A percentile compares a stretch with the other conserved stretches of the same genome.
These are phyloP conservation scores for Chymomyza procnemis DNA, from an alignment of 2,888 invertebrate species.

Conservation along the genomic window DNA sequence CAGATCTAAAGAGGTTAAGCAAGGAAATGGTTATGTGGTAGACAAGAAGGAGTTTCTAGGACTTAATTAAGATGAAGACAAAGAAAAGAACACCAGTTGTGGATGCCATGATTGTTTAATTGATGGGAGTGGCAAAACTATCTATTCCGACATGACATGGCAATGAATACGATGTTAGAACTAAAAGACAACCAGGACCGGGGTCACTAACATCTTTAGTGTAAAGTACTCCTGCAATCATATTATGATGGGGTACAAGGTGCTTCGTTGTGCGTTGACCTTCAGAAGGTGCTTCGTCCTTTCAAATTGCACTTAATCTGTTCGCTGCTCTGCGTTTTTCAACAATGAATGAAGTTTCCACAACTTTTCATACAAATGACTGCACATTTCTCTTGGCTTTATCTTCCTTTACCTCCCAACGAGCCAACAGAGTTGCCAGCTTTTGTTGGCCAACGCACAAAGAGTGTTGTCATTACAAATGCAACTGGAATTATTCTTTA, in stretches of 20 bases:
- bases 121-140: too few relatives aligned
- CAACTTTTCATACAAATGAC: conserved; percentile 24
- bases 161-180: too few relatives aligned
- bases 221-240: background rate
- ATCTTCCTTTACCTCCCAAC: background rate
- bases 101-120: too few relatives aligned
- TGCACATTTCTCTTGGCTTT: conserved; percentile 13
- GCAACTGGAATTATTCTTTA: conserved; percentile 34
- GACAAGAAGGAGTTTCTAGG: too few relatives aligned
- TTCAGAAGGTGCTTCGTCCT: background rate
- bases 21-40: too few relatives aligned
- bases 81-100: too few relatives aligned
- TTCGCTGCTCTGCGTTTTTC: background rate
- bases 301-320: conserved; percentile 25
- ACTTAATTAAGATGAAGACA: too few relatives aligned
- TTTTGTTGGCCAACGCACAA: background rate
- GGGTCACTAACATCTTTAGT: background rate
- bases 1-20: too few relatives aligned
- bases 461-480: conserved; percentile 8
- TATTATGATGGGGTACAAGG: conserved; percentile 28
- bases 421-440: conserved; percentile 4
- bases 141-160: too few relatives aligned
- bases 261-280: background rate
- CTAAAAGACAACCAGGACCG: too few relatives aligned
- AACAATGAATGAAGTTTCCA: conserved; percentile 16